Conservation (phyloP, 2,888 invertebrate genomes). For the Polydrusus tereticollis region DNA sequence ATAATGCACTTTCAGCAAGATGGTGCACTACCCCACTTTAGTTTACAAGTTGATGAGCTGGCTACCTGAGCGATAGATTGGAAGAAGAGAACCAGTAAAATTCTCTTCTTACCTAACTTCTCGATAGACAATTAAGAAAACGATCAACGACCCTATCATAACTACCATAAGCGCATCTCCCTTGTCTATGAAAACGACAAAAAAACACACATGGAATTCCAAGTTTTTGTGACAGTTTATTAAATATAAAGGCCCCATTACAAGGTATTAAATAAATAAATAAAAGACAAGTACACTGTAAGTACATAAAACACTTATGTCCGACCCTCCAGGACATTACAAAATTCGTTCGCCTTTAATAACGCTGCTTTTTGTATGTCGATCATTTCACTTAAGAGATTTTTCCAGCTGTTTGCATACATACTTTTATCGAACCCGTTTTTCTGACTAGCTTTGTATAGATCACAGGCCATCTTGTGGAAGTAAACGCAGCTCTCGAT, state of each 20-base stretch:
- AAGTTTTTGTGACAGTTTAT: constrained; percentile 23
- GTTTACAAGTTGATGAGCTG: too few relatives aligned
- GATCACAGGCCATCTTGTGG: constrained; percentile 79
- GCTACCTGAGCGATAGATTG: too few relatives aligned
- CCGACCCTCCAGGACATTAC: constrained; percentile 56
- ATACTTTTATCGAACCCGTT: constrained; percentile 91
- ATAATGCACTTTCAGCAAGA: too few relatives aligned
- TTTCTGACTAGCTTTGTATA: constrained; percentile 85
- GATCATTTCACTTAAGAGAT: constrained; percentile 61
- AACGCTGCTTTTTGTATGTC: constrained; percentile 63
- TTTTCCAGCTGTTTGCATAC: constrained; percentile 62
- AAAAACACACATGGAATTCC: background rate
- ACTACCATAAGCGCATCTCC: too few relatives aligned
- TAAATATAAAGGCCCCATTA: constrained; percentile 28
- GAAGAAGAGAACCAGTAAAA: too few relatives aligned
- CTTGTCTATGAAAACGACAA: too few relatives aligned
- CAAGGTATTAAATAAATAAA: constrained; percentile 41
- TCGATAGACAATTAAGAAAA: too few relatives aligned
- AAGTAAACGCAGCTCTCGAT: constrained; percentile 81
- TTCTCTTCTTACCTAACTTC: too few relatives aligned
- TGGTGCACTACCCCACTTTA: too few relatives aligned
- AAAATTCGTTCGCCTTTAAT: constrained; percentile 61
- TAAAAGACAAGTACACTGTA: constrained; percentile 30
- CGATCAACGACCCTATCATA: too few relatives aligned
- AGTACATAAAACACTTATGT: constrained; percentile 16